Percentiles rank a stretch among this genome's conserved stretches.
phyloP scores from a whole-genome alignment of 2,797 vertebrate genomes.

The Pseudochirops cupreus region DNA sequence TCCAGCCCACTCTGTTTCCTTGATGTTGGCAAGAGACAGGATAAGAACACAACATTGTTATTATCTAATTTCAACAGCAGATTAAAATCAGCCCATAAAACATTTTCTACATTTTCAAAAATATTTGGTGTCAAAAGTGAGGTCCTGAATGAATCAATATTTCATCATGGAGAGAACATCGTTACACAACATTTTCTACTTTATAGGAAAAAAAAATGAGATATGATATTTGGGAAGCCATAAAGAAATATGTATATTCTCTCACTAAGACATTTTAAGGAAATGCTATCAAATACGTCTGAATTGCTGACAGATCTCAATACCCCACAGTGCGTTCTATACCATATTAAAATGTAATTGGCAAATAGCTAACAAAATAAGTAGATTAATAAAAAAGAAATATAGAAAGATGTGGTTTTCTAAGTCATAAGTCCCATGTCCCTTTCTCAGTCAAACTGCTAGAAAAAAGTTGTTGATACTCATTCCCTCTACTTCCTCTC shows the following conservation, averaged over 20 bases:
- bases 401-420: not conserved
- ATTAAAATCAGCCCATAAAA: not conserved
- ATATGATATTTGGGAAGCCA: not conserved
- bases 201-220: not conserved
- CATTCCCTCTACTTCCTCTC: not conserved
- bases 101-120: not conserved
- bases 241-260: not conserved
- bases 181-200: not conserved
- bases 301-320: not conserved
- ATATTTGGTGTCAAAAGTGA: not conserved
- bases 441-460: not conserved
- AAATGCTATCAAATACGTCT: not conserved
- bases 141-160: not conserved
- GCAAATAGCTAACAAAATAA: not conserved
- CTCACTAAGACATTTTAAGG: not conserved
- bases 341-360: not conserved
- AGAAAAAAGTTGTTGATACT: not conserved
- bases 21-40: not conserved
- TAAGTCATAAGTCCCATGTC: not conserved
- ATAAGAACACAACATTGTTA: conserved; percentile 27
- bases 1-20: not conserved
- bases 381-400: not conserved
- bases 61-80: conserved; percentile 6
- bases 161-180: not conserved
- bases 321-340: not conserved